Evolutionary conservation across 2,888 invertebrate genomes (phyloP), one percentile per base, ranked within the genome.

Genomic region (Patella depressa): DNA sequence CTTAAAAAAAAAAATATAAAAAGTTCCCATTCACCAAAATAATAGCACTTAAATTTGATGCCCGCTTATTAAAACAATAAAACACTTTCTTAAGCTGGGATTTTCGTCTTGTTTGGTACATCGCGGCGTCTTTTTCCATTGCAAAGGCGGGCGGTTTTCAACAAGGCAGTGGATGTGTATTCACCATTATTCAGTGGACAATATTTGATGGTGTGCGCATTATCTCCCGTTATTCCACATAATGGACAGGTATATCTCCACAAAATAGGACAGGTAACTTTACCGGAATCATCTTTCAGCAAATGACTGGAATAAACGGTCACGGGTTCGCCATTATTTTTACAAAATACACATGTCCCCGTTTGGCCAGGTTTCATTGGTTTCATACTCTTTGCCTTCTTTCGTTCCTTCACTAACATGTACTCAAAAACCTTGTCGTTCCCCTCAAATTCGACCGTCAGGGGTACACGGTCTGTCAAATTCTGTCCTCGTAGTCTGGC

Each of bases 201-300:
- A 91, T 96, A 96, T 90, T 95, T 95, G 86, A 94, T 92, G 12
- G 96, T 96, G 91, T 96, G 96, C 65, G 96, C 95, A 76, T 81
- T 71, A 89, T 95, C 95, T 0, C 96, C 96, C 75, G 91, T 91
- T 11, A 94, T 94, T 72, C 93, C 93, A 89, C 96, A 96, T 79
- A 94, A 94, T 24, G 93, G 94, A 89, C 96, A 96, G 19, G 92
- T 92, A 91, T 95, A 95, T 73, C 93, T 94, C 83, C 95, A 93
- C 86, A 96, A 93, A 86, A 95, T 94, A 53, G 96, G 96, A 89
- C 96, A 96, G 17, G 90, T 80, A 17, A 95, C 94, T 73, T 93
- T 93, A 1, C 95, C 94, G 7, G 89, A 89, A 59, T 91, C 91
- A 88, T 94, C 94, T 87, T 95, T 95, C 78, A 96, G 93, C 65